A percentile compares a stretch with the other conserved stretches of the same genome.
Conservation (phyloP, 2,797 vertebrate species). For the Alfaro cultratus region DNA sequence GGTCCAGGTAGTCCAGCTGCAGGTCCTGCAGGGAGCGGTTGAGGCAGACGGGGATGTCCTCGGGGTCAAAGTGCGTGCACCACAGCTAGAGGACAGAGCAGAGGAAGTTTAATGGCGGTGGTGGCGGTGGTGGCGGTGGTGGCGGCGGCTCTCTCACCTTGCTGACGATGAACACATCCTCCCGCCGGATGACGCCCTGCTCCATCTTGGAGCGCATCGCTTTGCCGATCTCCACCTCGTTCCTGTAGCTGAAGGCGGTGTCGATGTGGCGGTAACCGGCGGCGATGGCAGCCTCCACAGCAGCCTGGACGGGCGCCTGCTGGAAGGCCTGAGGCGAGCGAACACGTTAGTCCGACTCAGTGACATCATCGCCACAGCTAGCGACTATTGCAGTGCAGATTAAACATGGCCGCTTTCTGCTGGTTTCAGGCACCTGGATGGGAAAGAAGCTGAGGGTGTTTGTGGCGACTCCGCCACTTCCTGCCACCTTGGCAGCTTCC, state of each 20-base stretch:
- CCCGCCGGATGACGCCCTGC: constrained; percentile 78
- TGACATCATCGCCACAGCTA: no score
- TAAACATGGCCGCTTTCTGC: no score
- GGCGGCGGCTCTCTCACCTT: constrained; percentile 65
- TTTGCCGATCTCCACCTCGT: constrained; percentile 75
- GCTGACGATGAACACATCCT: constrained; percentile 83
- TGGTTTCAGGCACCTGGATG: no score
- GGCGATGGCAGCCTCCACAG: constrained; percentile 79
- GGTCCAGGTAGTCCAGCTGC: constrained; percentile 81
- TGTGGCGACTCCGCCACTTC: no score
- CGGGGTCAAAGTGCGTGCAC: constrained; percentile 67
- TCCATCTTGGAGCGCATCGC: constrained; percentile 79
- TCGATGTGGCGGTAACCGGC: constrained; percentile 84
- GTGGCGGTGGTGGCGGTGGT: rapidly evolving
- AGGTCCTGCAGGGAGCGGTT: constrained; percentile 76
- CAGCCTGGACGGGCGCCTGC: constrained; percentile 57
- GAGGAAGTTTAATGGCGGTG: neutral
- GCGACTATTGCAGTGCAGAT: no score
- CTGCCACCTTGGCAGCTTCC: no score
- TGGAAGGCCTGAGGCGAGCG: constrained; percentile 42
- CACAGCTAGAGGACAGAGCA: constrained; percentile 67
- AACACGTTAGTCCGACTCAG: no score
- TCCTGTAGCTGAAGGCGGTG: constrained; percentile 74
- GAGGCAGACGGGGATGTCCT: constrained; percentile 77
- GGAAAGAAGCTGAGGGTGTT: no score